Conservation (phyloP, 1,140 invertebrate species). For the Plutomurus gul region DNA sequence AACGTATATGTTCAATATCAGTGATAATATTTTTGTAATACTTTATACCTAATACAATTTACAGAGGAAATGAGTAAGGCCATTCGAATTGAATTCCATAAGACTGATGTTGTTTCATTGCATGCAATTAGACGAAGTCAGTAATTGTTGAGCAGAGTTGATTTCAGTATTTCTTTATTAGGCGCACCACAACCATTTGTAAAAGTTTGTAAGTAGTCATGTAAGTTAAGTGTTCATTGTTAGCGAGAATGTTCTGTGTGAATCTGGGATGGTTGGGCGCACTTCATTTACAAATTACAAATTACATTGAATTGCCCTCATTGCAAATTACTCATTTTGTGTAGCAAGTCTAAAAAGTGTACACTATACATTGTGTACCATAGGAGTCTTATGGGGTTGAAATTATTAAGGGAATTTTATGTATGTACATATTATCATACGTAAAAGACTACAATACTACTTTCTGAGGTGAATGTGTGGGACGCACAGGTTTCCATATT, state of each 20-base stretch:
- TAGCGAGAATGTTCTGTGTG: not conserved
- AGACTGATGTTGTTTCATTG: not conserved
- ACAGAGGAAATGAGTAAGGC: conserved; percentile 2
- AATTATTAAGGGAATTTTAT: too few species aligned
- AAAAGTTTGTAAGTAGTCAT: not conserved
- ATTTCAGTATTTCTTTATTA: conserved; percentile 11
- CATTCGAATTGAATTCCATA: not conserved
- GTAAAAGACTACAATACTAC: too few species aligned
- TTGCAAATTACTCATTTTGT: conserved; percentile 27
- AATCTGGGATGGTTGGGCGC: conserved; percentile 13
- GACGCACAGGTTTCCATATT: too few species aligned
- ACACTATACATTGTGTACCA: not conserved
- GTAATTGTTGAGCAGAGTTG: not conserved
- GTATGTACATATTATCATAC: too few species aligned
- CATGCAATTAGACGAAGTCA: not conserved
- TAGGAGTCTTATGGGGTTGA: too few species aligned
- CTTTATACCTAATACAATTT: too few species aligned
- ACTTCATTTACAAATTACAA: conserved; percentile 24
- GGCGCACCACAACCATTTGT: not conserved
- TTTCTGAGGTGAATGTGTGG: too few species aligned
- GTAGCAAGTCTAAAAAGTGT: not conserved
- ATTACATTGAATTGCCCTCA: conserved; percentile 7
- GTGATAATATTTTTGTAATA: too few species aligned
- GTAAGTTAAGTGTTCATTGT: too few species aligned
- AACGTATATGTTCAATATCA: not conserved